These are phyloP conservation scores for Caenorhabditis latens DNA, from an alignment of 1,140 invertebrate species.

Conservation along the genomic window DNA sequence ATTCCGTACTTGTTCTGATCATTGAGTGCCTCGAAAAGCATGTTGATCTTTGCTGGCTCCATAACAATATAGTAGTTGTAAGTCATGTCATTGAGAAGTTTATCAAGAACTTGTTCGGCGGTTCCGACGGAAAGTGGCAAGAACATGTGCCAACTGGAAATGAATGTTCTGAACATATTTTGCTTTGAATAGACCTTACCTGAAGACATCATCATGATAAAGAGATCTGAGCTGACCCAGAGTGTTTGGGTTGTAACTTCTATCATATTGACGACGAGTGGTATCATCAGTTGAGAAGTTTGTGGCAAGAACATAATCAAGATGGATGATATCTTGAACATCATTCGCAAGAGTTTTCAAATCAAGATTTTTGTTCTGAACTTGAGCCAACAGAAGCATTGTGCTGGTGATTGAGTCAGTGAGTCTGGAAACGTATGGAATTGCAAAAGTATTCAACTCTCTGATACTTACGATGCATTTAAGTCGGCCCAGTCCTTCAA, in stretches of 20 bases:
- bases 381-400: conserved; percentile 57
- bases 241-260: conserved; percentile 68
- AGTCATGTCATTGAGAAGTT: neutral
- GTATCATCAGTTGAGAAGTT: conserved; percentile 67
- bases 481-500: conserved; percentile 65
- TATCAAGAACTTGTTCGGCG: conserved; percentile 40
- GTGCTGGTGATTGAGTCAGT: conserved; percentile 15
- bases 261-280: conserved; percentile 65
- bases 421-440: conserved; percentile 15
- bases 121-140: neutral
- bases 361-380: conserved; percentile 60
- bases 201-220: conserved; percentile 5
- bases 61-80: conserved; percentile 60
- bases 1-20: conserved; percentile 53
- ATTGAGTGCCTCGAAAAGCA: conserved; percentile 44
- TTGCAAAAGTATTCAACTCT: neutral
- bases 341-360: conserved; percentile 58
- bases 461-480: conserved; percentile 55
- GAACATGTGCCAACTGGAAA: conserved; percentile 55
- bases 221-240: neutral
- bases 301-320: conserved; percentile 68
- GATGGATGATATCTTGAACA: conserved; percentile 66
- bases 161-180: conserved; percentile 34
- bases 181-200: neutral
- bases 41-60: conserved; percentile 57